Conservation (phyloP, 2,797 vertebrate genomes). For the Anguilla marmorata region DNA sequence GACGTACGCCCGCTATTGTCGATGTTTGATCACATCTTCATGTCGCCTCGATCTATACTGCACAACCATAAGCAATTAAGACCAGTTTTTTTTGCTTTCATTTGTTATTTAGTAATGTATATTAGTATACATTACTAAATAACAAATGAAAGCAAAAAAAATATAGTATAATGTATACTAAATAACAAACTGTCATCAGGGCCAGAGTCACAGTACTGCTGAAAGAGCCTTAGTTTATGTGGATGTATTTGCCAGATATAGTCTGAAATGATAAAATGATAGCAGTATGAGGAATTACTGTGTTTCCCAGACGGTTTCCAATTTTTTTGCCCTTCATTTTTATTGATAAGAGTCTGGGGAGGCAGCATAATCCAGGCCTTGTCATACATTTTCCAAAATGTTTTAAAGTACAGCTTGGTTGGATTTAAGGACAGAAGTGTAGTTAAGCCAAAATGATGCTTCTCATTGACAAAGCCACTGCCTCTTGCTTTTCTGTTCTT, state of each 20-base stretch:
- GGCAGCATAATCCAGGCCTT: background rate
- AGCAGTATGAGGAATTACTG: background rate
- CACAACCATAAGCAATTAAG: background rate
- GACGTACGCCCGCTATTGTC: background rate
- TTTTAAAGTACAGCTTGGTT: background rate
- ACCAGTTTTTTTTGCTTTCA: background rate
- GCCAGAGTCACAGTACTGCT: background rate
- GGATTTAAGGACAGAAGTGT: background rate
- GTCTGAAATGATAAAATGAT: background rate
- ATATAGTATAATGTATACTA: background rate
- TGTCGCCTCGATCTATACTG: background rate
- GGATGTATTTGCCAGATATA: background rate
- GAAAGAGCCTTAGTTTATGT: too few relatives aligned
- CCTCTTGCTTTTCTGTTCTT: constrained; percentile 3
- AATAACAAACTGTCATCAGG: background rate
- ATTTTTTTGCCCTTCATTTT: too few relatives aligned
- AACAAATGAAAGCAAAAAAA: too few relatives aligned
- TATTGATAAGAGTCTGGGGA: background rate
- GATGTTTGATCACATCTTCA: background rate
- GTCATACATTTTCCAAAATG: background rate
- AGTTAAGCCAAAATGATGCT: background rate
- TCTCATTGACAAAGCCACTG: constrained; percentile 11
- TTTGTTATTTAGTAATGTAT: background rate
- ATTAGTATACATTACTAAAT: too few relatives aligned
- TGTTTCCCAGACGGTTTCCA: background rate